A percentile compares a stretch with the other conserved stretches of the same genome.
phyloP scores from a whole-genome alignment of 2,888 invertebrate species.

The Harpalus rufipes region DNA sequence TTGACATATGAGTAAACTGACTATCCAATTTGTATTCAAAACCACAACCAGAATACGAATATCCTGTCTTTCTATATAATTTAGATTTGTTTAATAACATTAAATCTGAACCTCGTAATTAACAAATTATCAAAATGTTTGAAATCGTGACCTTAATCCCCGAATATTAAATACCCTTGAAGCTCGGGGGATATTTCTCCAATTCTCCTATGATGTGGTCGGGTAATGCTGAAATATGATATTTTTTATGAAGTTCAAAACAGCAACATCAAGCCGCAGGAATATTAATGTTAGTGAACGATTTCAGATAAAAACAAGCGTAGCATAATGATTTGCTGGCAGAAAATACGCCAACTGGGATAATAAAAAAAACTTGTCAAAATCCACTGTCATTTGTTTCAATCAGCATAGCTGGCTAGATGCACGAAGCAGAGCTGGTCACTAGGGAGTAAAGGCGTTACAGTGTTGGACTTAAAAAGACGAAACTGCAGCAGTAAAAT shows the following conservation, averaged over 20 bases:
- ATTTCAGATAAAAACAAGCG: slow-evolving; percentile 20
- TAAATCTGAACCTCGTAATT: not conserved
- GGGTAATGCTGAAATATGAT: slow-evolving; percentile 42
- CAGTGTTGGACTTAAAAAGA: not conserved
- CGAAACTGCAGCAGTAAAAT: not conserved
- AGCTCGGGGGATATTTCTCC: slow-evolving; percentile 12
- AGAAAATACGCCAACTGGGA: not conserved
- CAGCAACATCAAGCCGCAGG: not conserved
- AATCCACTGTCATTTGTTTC: slow-evolving; percentile 41
- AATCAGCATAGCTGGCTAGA: slow-evolving; percentile 38
- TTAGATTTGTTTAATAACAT: not conserved
- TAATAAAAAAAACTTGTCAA: slow-evolving; percentile 49
- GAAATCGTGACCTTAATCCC: slow-evolving; percentile 6
- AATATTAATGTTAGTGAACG: slow-evolving; percentile 26
- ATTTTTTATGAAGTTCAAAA: slow-evolving; percentile 18
- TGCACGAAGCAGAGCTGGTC: not conserved
- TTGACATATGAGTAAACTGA: not conserved
- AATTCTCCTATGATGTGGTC: not conserved
- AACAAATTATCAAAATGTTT: not conserved
- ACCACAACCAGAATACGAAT: no score
- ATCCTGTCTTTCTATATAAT: not conserved
- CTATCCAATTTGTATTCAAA: not conserved
- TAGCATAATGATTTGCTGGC: slow-evolving; percentile 16
- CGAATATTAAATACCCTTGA: slow-evolving; percentile 14
- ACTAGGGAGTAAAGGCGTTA: not conserved